Base-by-base conservation (phyloP, 2,113 vertebrate genomes). In the Gnathonemus longibarbis region DNA sequence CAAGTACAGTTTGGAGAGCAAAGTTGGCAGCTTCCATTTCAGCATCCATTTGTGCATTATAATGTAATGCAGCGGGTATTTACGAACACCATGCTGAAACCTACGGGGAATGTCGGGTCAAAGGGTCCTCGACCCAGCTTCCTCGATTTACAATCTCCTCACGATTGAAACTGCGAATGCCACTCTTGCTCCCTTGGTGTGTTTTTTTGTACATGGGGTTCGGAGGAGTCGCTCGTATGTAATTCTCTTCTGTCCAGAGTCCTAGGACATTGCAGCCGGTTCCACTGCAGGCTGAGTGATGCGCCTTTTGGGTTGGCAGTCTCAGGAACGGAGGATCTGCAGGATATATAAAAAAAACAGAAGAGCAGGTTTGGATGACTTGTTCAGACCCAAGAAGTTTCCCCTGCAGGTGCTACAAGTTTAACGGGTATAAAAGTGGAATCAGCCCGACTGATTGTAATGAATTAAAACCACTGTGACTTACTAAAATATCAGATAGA, bases 31-130 rank as follows among this genome's bases (percentile, higher is more conserved):
- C 97, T 98, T 99, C 97, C 98, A 97, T 97, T 95, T 97, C 95
- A 97, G 97, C 97, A 97, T 97, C 98, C 98, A 99, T 99, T 96
- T 99, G 98, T 94, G 98, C 98, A 99, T 99, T 98, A 99, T 99
- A 98, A 97, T 97, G 94, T 96, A 97, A 96, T 98, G 96, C 96
- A 96, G 96, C 96, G 94, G 96, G 96, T 95, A 94, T 97, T 96
- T 97, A 96, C 95, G 97, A 97, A 96, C 96, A 97, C 96, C 98
- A 99, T 99, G 97, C 97, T 98, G 97, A 97, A 97, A 97, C 95
- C 92, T 94, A 87, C 94, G 95, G 91, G 96, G 95, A 94, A 94
- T 77, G 91, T 84, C 92, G 93, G 95, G 45, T 93, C 95, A 84
- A 91, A 94, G 94, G 94, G 94, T 96, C 95, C 96, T 94, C 93